These are phyloP conservation scores for Sinocyclocheilus anophthalmus DNA, from an alignment of 2,113 vertebrate species.

Conservation along the genomic window DNA sequence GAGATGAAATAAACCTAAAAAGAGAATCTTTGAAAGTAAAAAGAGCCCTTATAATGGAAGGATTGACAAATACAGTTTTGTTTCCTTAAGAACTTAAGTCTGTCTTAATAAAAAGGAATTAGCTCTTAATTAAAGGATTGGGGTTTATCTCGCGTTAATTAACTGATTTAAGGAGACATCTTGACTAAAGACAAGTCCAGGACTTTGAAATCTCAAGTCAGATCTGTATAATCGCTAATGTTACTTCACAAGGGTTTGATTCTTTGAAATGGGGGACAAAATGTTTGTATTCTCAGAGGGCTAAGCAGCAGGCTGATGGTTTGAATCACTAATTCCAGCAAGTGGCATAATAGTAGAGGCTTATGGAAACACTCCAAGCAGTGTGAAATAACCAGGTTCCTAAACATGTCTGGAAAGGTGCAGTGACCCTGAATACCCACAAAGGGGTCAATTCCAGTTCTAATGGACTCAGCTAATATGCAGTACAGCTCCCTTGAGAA, in stretches of 20 bases:
- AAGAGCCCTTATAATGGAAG: neutral
- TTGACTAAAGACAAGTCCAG: slow-evolving; percentile 18
- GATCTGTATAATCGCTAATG: neutral
- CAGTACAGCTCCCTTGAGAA: slow-evolving; percentile 22
- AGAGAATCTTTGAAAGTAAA: neutral
- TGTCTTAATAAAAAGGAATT: slow-evolving; percentile 48
- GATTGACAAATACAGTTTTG: neutral
- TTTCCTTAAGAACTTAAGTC: slow-evolving; percentile 49
- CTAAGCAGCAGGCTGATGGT: slow-evolving; percentile 39
- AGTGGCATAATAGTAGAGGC: slow-evolving; percentile 24
- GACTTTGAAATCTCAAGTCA: slow-evolving; percentile 38
- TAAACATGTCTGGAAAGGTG: slow-evolving; percentile 19
- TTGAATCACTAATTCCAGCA: slow-evolving; percentile 40
- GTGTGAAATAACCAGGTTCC: slow-evolving; percentile 34
- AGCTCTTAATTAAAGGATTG: slow-evolving; percentile 55
- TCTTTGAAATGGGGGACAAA: slow-evolving; percentile 35
- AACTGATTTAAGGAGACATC: slow-evolving; percentile 36
- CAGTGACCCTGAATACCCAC: slow-evolving; percentile 25
- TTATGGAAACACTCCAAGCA: slow-evolving; percentile 30
- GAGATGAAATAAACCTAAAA: slow-evolving; percentile 11
- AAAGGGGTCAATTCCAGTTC: slow-evolving; percentile 1
- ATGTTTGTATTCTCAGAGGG: slow-evolving; percentile 42
- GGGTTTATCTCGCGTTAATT: slow-evolving; percentile 48
- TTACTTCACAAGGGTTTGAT: slow-evolving; percentile 40
- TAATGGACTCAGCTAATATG: slow-evolving; percentile 19